Percentiles rank a stretch among this genome's conserved stretches.
phyloP scores from a whole-genome alignment of 2,113 vertebrate species.

The Microtus oregoni region DNA sequence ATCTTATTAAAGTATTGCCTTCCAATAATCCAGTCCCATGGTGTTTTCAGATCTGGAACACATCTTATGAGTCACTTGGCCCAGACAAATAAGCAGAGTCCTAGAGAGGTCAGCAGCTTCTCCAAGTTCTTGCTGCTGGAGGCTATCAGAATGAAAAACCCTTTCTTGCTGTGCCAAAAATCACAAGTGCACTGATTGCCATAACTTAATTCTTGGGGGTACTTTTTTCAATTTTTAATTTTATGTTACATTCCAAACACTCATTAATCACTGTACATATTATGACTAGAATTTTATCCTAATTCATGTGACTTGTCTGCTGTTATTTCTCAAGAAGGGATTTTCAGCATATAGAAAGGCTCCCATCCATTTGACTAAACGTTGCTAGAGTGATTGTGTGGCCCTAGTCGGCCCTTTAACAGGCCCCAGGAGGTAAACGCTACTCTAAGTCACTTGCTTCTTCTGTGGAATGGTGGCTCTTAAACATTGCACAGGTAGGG shows the following conservation, averaged over 20 bases:
- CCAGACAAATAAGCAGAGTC: constrained; percentile 31
- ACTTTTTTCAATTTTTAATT: constrained; percentile 32
- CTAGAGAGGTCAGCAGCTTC: constrained; percentile 26
- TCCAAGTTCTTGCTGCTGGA: background rate
- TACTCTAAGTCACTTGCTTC: constrained; percentile 41
- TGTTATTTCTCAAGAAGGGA: background rate
- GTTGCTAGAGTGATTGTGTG: constrained; percentile 24
- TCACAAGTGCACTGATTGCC: constrained; percentile 31
- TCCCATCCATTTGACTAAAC: background rate
- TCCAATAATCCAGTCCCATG: background rate
- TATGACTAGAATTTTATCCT: constrained; percentile 30
- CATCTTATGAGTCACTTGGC: constrained; percentile 51
- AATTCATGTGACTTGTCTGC: constrained; percentile 4
- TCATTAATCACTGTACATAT: background rate
- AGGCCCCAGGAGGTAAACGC: constrained; percentile 10
- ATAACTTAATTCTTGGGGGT: constrained; percentile 54
- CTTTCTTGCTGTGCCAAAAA: constrained; percentile 45
- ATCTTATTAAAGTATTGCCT: background rate
- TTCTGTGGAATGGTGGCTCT: constrained; percentile 55
- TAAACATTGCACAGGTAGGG: constrained; percentile 56
- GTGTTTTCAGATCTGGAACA: constrained; percentile 44
- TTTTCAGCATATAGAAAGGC: background rate
- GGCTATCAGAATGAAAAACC: background rate
- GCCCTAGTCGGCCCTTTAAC: background rate
- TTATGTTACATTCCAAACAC: constrained; percentile 33